These are phyloP conservation scores for Ceryle rudis DNA, from an alignment of 2,797 vertebrate species.

Conservation along the genomic window DNA sequence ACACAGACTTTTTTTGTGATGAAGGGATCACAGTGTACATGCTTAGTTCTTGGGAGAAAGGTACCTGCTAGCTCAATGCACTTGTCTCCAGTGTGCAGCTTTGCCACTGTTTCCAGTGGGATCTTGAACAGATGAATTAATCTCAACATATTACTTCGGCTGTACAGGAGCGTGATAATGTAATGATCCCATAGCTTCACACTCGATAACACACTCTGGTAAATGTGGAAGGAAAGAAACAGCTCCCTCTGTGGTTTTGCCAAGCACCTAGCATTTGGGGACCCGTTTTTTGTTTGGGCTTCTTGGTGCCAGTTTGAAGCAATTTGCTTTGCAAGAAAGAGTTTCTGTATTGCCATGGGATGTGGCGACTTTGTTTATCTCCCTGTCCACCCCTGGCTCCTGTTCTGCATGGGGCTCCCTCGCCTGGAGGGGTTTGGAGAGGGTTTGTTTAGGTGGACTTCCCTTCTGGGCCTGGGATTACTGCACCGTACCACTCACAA, in stretches of 20 bases:
- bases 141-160: background rate
- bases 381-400: background rate
- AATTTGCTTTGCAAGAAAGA: background rate
- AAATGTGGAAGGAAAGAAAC: background rate
- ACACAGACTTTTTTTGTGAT: background rate
- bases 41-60: background rate
- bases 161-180: background rate
- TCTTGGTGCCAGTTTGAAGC: background rate
- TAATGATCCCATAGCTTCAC: background rate
- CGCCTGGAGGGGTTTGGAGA: background rate
- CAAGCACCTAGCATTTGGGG: background rate
- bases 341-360: background rate
- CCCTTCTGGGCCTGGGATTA: background rate
- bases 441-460: background rate
- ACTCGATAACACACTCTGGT: background rate
- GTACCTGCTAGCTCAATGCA: background rate
- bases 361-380: background rate
- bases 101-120: background rate
- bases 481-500: accelerated
- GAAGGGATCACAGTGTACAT: background rate
- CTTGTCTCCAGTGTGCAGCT: background rate
- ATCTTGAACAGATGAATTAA: background rate
- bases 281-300: background rate
- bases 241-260: background rate
- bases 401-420: background rate